Evolutionary conservation across 2,113 vertebrate species (phyloP), one percentile per base, ranked within the genome.

Genomic region (Albula glossodonta): DNA sequence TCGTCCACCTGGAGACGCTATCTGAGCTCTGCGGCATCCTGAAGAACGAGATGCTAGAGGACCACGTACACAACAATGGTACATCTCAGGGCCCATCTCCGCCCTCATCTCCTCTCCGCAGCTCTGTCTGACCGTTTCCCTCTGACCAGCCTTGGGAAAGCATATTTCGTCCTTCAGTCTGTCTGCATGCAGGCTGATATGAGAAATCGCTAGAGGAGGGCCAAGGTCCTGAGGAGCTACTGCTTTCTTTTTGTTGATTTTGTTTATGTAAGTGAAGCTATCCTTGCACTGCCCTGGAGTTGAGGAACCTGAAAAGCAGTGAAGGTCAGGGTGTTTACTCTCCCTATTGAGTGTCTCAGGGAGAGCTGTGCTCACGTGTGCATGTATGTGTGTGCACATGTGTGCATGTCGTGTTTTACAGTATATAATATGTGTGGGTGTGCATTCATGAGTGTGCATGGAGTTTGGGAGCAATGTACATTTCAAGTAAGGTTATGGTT

Each of bases 1-100:
- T 99, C 88, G 96, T 98, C 92, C 98, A 99, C 92, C 93, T 99
- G 92, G 98, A 99, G 93, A 99, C 98, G 0, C 94, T 99, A 17
- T 98, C 98, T 0, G 98, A 99, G 91, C 98, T 99, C 90, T 99
- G 98, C 19, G 96, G 98, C 56, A 99, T 99, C 90, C 96, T 99
- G 83, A 99, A 99, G 95, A 99, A 98, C 53, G 98, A 99, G 92
- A 99, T 99, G 96, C 95, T 99, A 88, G 98, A 99, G 90, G 98
- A 99, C 88, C 98, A 99, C 6, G 97, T 98, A 15, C 97, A 97
- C 74, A 99, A 98, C 91, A 99, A 99, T 53, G 96, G 98, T 99
- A 94, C 51, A 25, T 56, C 53, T 56, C 53, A 9, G 53, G 53
- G 7, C 53, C 53, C 53, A 41, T 41, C 31, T 41, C 31, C 31